Conservation (phyloP, 2,888 invertebrate genomes). For the Apotomis turbidana region DNA sequence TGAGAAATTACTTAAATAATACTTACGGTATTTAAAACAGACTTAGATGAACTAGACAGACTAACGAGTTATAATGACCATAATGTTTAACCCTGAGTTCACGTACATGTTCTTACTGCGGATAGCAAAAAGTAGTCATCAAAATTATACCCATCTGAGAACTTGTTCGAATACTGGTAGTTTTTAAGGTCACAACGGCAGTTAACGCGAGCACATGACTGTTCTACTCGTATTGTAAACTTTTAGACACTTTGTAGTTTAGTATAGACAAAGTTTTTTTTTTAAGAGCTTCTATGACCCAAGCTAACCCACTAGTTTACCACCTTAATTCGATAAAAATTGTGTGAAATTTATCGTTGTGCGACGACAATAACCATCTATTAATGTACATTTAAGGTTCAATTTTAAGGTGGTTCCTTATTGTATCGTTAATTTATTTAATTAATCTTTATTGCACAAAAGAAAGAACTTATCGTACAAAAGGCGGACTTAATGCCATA, state of each 20-base stretch:
- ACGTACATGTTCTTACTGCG: background rate
- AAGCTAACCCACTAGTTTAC: too few relatives aligned
- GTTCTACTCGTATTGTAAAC: background rate
- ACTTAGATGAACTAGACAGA: slow-evolving; percentile 15
- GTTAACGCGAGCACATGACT: slow-evolving; percentile 1
- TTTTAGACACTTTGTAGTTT: background rate
- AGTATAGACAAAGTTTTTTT: background rate
- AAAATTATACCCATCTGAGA: slow-evolving; percentile 1
- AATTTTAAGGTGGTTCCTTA: too few relatives aligned
- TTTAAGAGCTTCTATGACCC: too few relatives aligned
- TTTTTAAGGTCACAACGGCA: slow-evolving; percentile 15
- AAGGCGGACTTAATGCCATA: too few relatives aligned
- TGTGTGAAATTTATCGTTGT: too few relatives aligned
- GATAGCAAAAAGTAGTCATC: slow-evolving; percentile 8
- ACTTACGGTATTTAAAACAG: slow-evolving; percentile 16
- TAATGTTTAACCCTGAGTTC: slow-evolving; percentile 23
- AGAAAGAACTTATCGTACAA: too few relatives aligned
- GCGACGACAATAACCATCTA: too few relatives aligned
- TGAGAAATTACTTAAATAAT: background rate
- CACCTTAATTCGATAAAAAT: too few relatives aligned
- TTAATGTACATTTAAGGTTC: too few relatives aligned
- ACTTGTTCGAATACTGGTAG: background rate
- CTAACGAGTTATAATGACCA: slow-evolving; percentile 22
- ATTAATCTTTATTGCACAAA: too few relatives aligned
- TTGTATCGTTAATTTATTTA: too few relatives aligned